Evolutionary conservation across 1,140 invertebrate genomes (phyloP).

Genomic region (Drosophila nigrodunni): DNA sequence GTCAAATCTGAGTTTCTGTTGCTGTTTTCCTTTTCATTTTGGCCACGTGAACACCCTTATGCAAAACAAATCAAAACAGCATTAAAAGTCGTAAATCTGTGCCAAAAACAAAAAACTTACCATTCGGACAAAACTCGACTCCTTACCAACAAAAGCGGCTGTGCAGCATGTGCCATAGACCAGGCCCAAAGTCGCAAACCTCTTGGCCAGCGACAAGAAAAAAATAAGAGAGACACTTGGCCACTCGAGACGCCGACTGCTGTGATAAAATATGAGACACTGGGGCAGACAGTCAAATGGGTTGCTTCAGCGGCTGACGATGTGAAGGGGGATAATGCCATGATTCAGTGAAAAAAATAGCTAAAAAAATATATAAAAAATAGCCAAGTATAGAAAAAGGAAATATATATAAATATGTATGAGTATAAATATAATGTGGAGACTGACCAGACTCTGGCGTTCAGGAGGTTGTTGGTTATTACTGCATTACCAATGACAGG

Average conservation of each 20-base stretch:
- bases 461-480: slow-evolving; percentile 49
- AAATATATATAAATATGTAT: slow-evolving; percentile 32
- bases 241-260: slow-evolving; percentile 70
- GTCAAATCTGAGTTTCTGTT: slow-evolving; percentile 24
- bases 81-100: slow-evolving; percentile 80
- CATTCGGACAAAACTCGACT: slow-evolving; percentile 29
- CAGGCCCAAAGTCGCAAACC: slow-evolving; percentile 55
- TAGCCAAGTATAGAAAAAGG: slow-evolving; percentile 1
- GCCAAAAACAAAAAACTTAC: slow-evolving; percentile 68
- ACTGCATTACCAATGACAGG: slow-evolving; percentile 55
- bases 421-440: slow-evolving; percentile 28
- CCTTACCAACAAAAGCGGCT: slow-evolving; percentile 56
- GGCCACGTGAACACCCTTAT: slow-evolving; percentile 82
- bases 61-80: slow-evolving; percentile 83
- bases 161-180: slow-evolving; percentile 73
- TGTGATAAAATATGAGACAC: slow-evolving; percentile 82
- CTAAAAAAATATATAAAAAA: slow-evolving; percentile 35
- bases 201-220: slow-evolving; percentile 27
- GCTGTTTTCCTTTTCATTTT: slow-evolving; percentile 35
- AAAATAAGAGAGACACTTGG: slow-evolving; percentile 66
- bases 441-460: slow-evolving; percentile 50
- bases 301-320: slow-evolving; percentile 23
- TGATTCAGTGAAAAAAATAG: slow-evolving; percentile 77
- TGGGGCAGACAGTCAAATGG: slow-evolving; percentile 78
- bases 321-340: slow-evolving; percentile 21